A percentile compares a stretch with the other conserved stretches of the same genome.
phyloP scores from a whole-genome alignment of 1,140 invertebrate species.

The Drosophila bifasciata region DNA sequence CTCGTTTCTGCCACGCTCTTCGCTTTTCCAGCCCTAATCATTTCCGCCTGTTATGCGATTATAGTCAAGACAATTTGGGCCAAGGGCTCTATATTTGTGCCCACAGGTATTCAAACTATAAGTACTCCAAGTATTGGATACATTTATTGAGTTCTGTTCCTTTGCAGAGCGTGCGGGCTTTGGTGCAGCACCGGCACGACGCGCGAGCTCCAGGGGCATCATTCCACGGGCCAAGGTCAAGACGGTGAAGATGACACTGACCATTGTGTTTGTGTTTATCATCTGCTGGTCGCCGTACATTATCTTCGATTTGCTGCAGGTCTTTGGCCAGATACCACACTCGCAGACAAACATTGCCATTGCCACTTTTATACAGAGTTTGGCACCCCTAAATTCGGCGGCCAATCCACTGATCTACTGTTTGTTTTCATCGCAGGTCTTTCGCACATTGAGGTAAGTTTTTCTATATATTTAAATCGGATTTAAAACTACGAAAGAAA shows the following conservation, averaged over 20 bases:
- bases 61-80: slow-evolving; percentile 97
- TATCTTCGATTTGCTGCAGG: slow-evolving; percentile 95
- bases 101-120: slow-evolving; percentile 62
- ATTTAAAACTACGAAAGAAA: too few relatives aligned
- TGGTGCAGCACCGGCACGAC: slow-evolving; percentile 85
- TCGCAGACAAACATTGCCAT: slow-evolving; percentile 93
- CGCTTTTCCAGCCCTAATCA: slow-evolving; percentile 94
- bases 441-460: slow-evolving; percentile 92
- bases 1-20: slow-evolving; percentile 93
- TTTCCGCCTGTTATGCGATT: slow-evolving; percentile 94
- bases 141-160: neutral
- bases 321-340: slow-evolving; percentile 92
- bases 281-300: slow-evolving; percentile 98
- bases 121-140: too few relatives aligned
- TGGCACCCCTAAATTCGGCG: slow-evolving; percentile 96
- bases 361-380: slow-evolving; percentile 95
- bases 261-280: slow-evolving; percentile 97
- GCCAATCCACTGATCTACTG: slow-evolving; percentile 98
- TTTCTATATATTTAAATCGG: too few relatives aligned
- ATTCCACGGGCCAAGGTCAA: slow-evolving; percentile 97
- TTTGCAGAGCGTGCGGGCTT: slow-evolving; percentile 83
- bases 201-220: slow-evolving; percentile 92
- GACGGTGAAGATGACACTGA: slow-evolving; percentile 98
- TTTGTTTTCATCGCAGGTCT: slow-evolving; percentile 95
- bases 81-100: slow-evolving; percentile 87